Evolutionary conservation across 37 sponge, comb jelly and placozoan species (phyloP).

Genomic region (Cliona cf. orientalis): DNA sequence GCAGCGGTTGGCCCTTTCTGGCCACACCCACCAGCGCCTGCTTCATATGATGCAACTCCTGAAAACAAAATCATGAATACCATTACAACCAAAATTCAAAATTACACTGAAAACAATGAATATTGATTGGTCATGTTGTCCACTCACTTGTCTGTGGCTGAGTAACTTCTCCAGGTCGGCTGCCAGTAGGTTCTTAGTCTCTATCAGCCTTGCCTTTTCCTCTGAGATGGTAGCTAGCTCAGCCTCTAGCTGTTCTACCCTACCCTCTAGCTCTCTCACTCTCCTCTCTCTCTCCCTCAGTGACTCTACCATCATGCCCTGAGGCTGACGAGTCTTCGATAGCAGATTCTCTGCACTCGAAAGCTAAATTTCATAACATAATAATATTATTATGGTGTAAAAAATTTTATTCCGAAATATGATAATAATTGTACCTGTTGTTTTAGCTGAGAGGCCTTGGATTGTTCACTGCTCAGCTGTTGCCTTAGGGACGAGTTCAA

Average conservation of each 20-base stretch:
- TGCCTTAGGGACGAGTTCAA: slow-evolving; percentile 46
- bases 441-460: slow-evolving; percentile 9
- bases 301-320: slow-evolving; percentile 59
- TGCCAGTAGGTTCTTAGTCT: slow-evolving; percentile 62
- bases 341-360: slow-evolving; percentile 26
- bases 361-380: too few species aligned
- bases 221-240: neutral
- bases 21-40: slow-evolving; percentile 22
- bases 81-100: neutral
- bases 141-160: slow-evolving; percentile 68
- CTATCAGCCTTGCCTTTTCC: slow-evolving; percentile 34
- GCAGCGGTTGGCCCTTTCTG: neutral
- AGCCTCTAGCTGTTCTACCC: neutral
- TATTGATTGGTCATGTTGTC: too few species aligned
- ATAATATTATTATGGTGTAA: too few species aligned
- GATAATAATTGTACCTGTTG: slow-evolving; percentile 47
- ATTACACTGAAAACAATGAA: neutral
- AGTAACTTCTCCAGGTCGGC: slow-evolving; percentile 81
- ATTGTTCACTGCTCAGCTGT: slow-evolving; percentile 35
- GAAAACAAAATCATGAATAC: neutral
- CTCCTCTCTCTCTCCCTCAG: slow-evolving; percentile 59
- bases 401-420: too few species aligned
- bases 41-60: slow-evolving; percentile 62
- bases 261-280: neutral
- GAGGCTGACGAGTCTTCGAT: slow-evolving; percentile 62